Evolutionary conservation across 2,113 vertebrate genomes (phyloP), one percentile per base, ranked within the genome.

Genomic region (Pollachius pollachius): DNA sequence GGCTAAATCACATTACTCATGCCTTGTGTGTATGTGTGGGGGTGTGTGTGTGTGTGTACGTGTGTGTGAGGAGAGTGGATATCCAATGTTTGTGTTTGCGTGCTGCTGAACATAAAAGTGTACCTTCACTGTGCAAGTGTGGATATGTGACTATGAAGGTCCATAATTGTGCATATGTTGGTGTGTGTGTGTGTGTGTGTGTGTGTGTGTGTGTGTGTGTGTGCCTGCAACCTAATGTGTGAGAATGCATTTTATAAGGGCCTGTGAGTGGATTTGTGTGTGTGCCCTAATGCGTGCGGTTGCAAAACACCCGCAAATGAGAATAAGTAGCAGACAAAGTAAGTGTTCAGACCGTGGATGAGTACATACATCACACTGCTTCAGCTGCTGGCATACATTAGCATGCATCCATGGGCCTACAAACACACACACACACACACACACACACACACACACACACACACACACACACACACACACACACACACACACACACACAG

Each of bases 1-100:
- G 83, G 88, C 87, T 87, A 90, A 92, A 92, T 92, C 92, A 92
- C 88, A 91, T 93, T 92, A 92, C 89, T 83, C 67, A 64, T 80
- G 85, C 87, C 88, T 90, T 66, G 83, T 60, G 76, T 76, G 75
- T 54, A 62, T 67, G 19, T 67, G 52, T 62, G 62, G 27, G 52
- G 68, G 78, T 76, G 75, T 62, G 52, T 60, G 62, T 15, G 0
- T 64, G 64, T 74, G 70, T 82, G 59, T 16, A 21, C 13, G 59
- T 25, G 58, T 21, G 58, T 21, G n/a, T 60, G n/a, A 8, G n/a
- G 3, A 27, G 27, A 27, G 58, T 60, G 58, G 5, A 11, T 1
- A 3, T n/a, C 16, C 15, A 56, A 12, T 15, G 54, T 2, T 15
- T 1, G 15, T 16, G 54, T 56, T 56, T 4, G 19, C 58, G 3